Percentiles rank a stretch among this genome's conserved stretches.
Conservation (phyloP, 2,888 invertebrate species). For the Ichneumoninae sp. region DNA sequence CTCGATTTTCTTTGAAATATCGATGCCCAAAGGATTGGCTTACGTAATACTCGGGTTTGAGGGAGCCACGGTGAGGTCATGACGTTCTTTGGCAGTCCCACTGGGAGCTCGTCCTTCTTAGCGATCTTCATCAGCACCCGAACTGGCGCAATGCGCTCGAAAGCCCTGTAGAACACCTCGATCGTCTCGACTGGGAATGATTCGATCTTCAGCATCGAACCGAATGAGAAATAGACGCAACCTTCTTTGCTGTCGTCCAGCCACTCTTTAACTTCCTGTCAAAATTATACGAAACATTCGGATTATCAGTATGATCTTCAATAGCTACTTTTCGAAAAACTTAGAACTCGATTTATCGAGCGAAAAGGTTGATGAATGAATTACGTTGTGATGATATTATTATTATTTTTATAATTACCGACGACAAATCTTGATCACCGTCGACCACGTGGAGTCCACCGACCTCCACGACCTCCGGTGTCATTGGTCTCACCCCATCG, state of each 20-base stretch:
- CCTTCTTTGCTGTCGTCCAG: slow-evolving; percentile 78
- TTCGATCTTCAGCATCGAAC: slow-evolving; percentile 80
- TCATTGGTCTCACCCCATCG: slow-evolving; percentile 84
- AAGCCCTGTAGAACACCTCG: slow-evolving; percentile 72
- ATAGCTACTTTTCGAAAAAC: neutral
- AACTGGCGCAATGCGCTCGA: slow-evolving; percentile 77
- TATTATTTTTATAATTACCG: slow-evolving; percentile 64
- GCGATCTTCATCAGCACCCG: slow-evolving; percentile 78
- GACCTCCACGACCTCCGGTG: slow-evolving; percentile 85
- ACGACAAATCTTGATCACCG: slow-evolving; percentile 60
- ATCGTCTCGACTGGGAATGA: slow-evolving; percentile 74
- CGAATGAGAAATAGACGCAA: slow-evolving; percentile 80
- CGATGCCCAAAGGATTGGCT: neutral
- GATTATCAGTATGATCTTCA: neutral
- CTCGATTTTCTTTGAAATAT: neutral
- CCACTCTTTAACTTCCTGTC: slow-evolving; percentile 78
- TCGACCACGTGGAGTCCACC: slow-evolving; percentile 85
- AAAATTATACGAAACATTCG: slow-evolving; percentile 15
- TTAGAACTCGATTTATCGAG: neutral
- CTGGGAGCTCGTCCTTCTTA: slow-evolving; percentile 73
- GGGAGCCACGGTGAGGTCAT: slow-evolving; percentile 77
- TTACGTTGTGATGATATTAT: neutral
- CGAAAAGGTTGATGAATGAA: neutral
- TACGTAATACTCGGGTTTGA: slow-evolving; percentile 78
- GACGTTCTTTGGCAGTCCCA: slow-evolving; percentile 78